Evolutionary conservation across 2,888 invertebrate genomes (phyloP), one percentile per base, ranked within the genome.

Genomic region (Heteropelma amictum): DNA sequence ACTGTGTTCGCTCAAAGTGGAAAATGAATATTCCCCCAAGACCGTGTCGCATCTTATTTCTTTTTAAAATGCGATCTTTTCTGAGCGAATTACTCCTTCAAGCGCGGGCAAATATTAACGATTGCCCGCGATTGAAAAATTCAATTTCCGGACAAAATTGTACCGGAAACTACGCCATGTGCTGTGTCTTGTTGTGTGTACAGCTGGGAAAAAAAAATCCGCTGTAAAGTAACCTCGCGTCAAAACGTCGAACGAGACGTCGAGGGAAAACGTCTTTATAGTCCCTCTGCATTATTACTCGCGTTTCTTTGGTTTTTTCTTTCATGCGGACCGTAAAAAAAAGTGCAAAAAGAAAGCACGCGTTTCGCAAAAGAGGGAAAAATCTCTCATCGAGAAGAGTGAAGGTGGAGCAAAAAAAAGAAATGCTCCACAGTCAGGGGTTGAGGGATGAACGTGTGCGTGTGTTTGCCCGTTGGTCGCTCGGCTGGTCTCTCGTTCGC

Each of bases 391-490:
- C 61, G 70, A 65, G 42, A 49, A 54, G 47, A 47, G 53, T 33
- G 33, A 68, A 19, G 47, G 12, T 54, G 42, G 35, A 40, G 23
- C 14, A 28, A 67, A 56, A 56, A 45, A 23, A 33, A 35, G 30
- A 21, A 54, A 54, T 51, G 65, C 56, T 30, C 3, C 3, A 38
- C 42, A 54, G 35, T 45, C 19, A 26, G 40, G 26, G 47, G 12
- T 33, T 56, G 58, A 54, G 54, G 65, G 68, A 69, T 61, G 67
- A 67, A 72, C 58, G 26, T 67, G 77, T 79, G 80, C 81, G 77
- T 79, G n/a, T n/a, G 78, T 81, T 79, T 80, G 77, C 80, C 70
- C 78, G 69, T 76, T 70, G 79, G 76, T 70, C 60, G 56, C n/a
- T n/a, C n/a, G 49, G 72, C 42, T 64, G 65, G 74, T 74, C 74